Base-by-base conservation (phyloP, 2,113 vertebrate species). In the Phainopepla nitens region DNA sequence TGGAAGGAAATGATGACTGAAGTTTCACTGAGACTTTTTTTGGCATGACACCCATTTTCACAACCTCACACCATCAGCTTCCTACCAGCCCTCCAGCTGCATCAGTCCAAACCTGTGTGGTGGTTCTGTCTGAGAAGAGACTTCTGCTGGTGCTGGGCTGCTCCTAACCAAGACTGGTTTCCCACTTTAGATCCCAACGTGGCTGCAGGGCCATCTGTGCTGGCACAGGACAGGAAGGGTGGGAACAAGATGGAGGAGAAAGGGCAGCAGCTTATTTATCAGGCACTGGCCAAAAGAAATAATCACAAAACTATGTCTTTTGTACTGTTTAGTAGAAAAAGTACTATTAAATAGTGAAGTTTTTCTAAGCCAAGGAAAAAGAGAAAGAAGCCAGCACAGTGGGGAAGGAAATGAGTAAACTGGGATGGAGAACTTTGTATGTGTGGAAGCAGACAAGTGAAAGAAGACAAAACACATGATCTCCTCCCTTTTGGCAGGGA, bases 1-100 rank as follows among this genome's bases (percentile, higher is more conserved):
- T 66, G 56, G 93, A 96, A 96, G 95, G 89, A 96, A 96, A 94
- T 14, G 56, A 82, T 65, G 65, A 53, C 35, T 81, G 72, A 95
- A 53, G 72, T 89, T 95, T 87, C 91, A 70, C 69, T 29, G 36
- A 64, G 53, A 41, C 39, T 29, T 61, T 65, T 75, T 78, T 81
- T 53, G 39, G 36, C 41, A 25, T 3, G 8, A 27, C 35, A 77
- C 8, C 4, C 2, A 4, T 77, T 96, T 92, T 77, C 5, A 10
- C 72, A 94, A 91, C 19, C 15, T 28, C 36, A 69, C 58, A 65
- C 16, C 66, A 66, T 21, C 87, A 69, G 50, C 50, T 83, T 82
- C n/a, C 58, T 49, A 68, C 45, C 42, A 78, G 39, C 23, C 27
- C n/a, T 82, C 50, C 49, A 35, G 45, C 1, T 65, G 13, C 76